Evolutionary conservation across 2,113 vertebrate genomes (phyloP).

Genomic region (Erythrocercus mccallii): DNA sequence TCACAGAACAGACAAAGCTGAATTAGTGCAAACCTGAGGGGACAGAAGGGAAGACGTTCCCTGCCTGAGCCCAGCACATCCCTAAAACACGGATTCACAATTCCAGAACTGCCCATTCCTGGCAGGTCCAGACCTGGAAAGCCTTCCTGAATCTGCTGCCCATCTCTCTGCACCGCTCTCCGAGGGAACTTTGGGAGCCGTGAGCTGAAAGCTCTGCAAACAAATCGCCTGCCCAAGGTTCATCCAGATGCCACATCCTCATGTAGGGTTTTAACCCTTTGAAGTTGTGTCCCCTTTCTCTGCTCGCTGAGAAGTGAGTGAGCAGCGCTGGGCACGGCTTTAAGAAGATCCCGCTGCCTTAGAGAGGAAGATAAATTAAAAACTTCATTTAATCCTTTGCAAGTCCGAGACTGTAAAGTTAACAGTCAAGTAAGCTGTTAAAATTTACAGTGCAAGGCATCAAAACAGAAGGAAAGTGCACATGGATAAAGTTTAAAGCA

Average conservation of each 20-base stretch:
- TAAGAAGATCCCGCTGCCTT: not conserved
- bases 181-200: not conserved
- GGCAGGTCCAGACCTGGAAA: not conserved
- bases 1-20: not conserved
- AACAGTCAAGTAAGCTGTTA: slow-evolving; percentile 51
- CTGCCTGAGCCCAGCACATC: not conserved
- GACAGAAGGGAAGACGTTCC: not conserved
- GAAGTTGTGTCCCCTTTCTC: not conserved
- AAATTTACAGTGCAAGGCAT: slow-evolving; percentile 40
- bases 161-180: not conserved
- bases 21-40: not conserved
- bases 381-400: slow-evolving; percentile 42
- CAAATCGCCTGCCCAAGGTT: not conserved
- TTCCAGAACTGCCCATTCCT: rapidly evolving
- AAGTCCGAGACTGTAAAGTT: slow-evolving; percentile 43
- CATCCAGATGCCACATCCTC: slow-evolving; percentile 29
- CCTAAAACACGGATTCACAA: rapidly evolving
- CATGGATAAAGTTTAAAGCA: slow-evolving; percentile 26
- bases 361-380: slow-evolving; percentile 28
- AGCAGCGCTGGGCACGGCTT: not conserved
- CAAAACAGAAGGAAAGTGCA: slow-evolving; percentile 40
- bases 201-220: slow-evolving; percentile 24
- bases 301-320: not conserved
- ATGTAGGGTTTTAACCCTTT: not conserved
- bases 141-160: not conserved